phyloP scores from a whole-genome alignment of 2,113 vertebrate genomes.

The Ctenomys sociabilis region DNA sequence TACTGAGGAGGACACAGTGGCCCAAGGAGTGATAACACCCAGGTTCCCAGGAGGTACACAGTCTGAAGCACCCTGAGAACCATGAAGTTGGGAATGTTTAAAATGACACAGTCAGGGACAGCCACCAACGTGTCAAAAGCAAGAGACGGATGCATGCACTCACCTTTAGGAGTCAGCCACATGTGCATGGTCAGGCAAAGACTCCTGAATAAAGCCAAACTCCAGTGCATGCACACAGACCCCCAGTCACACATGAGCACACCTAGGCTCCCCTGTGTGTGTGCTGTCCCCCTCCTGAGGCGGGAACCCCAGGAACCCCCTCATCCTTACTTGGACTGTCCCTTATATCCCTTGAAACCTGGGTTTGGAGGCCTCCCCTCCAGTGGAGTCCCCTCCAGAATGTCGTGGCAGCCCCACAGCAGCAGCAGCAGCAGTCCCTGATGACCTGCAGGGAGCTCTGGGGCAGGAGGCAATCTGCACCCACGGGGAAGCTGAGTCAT shows the following conservation, averaged over 20 bases:
- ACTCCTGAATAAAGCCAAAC: not conserved
- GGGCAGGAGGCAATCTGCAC: not conserved
- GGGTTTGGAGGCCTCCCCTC: not conserved
- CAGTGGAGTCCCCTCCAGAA: slow-evolving; percentile 45
- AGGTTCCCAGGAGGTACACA: rapidly evolving
- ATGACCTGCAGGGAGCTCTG: not conserved
- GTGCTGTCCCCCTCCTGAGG: not conserved
- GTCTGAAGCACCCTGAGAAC: not conserved
- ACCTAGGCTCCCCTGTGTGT: not conserved
- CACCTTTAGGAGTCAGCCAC: rapidly evolving
- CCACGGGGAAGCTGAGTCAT: slow-evolving; percentile 56
- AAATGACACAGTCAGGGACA: not conserved
- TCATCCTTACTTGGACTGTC: not conserved
- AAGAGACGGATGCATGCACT: rapidly evolving
- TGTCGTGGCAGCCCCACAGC: not conserved
- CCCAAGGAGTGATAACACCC: not conserved
- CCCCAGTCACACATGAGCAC: not conserved
- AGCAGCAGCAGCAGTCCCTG: not conserved
- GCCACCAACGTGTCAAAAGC: not conserved
- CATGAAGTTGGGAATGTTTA: not conserved
- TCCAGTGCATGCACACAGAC: rapidly evolving
- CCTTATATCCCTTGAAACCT: slow-evolving; percentile 63
- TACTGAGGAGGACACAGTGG: not conserved
- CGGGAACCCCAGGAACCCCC: not conserved
- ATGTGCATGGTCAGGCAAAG: not conserved